Evolutionary conservation across 2,888 invertebrate genomes (phyloP).

Genomic region (Apamea monoglypha): DNA sequence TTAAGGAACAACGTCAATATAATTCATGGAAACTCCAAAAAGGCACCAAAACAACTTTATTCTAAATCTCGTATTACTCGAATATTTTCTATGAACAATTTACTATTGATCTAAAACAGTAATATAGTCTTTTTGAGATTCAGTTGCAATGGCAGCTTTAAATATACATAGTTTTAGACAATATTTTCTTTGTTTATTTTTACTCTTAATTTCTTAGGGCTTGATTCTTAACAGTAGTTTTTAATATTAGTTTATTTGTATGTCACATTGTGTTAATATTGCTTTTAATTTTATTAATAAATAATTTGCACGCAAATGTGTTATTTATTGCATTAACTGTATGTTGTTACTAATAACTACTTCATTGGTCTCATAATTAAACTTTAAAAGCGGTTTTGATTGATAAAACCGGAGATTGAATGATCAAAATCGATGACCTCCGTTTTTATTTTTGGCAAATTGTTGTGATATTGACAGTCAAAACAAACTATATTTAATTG

Average conservation of each 20-base stretch:
- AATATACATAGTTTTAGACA: constrained; percentile 47
- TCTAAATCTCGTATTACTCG: constrained; percentile 3
- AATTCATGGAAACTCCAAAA: constrained; percentile 6
- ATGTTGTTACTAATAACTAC: constrained; percentile 63
- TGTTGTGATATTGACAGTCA: background rate
- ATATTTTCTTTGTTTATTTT: constrained; percentile 52
- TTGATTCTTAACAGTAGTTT: constrained; percentile 48
- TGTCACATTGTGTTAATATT: constrained; percentile 50
- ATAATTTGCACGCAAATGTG: constrained; percentile 67
- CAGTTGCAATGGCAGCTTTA: constrained; percentile 23
- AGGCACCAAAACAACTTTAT: constrained; percentile 8
- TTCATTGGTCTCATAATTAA: background rate
- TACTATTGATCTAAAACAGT: constrained; percentile 20
- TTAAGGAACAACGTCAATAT: background rate
- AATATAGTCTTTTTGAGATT: constrained; percentile 40
- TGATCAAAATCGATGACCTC: background rate
- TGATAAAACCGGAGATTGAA: background rate
- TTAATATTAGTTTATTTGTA: constrained; percentile 61
- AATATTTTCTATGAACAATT: constrained; percentile 40
- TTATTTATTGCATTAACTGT: constrained; percentile 78
- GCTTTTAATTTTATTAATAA: constrained; percentile 66
- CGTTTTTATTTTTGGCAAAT: background rate
- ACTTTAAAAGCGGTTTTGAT: background rate
- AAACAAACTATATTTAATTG: background rate
- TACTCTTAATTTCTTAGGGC: constrained; percentile 47